A percentile compares a stretch with the other conserved stretches of the same genome.
Conservation (phyloP, 2,113 vertebrate genomes). For the pig (Sus scrofa) region T2T-Sscrofa CM000822.6:82117501-82118000, state of each 20-base stretch:
- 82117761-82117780: background rate
- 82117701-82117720: background rate
- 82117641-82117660: background rate
- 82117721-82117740: background rate
- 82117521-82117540: background rate
- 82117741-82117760: background rate
- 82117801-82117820: background rate
- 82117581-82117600: background rate
- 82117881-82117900: background rate
- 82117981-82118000: background rate
- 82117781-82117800: background rate
- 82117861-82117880: background rate
- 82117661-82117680: background rate
- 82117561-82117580: background rate
- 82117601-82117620: background rate
- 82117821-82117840: no score
- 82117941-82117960: background rate
- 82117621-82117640: background rate
- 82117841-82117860: background rate
- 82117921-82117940: background rate
- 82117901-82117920: no score
- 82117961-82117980: rapidly evolving
- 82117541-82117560: background rate
- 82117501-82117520: background rate
- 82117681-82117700: background rate